A percentile compares a stretch with the other conserved stretches of the same genome.
Evolutionary conservation across 30 jellyfish, hydroid and myxozoan genomes (phyloP).

Genomic region (Morbakka virulenta): DNA sequence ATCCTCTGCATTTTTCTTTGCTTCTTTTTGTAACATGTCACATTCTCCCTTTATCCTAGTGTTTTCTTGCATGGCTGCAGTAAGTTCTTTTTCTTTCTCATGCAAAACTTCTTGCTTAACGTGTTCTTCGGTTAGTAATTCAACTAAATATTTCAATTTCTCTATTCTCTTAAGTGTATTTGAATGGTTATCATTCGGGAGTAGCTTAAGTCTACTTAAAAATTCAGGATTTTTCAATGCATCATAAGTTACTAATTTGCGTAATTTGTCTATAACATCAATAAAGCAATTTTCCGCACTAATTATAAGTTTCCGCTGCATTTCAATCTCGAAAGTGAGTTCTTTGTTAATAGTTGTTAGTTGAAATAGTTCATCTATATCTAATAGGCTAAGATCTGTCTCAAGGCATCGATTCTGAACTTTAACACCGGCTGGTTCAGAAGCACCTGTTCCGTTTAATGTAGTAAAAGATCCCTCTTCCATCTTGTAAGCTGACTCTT

Average conservation of each 20-base stretch:
- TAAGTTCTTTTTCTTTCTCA: neutral
- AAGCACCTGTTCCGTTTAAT: neutral
- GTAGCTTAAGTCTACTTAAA: neutral
- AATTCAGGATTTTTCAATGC: neutral
- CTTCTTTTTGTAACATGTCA: slow-evolving; percentile 1
- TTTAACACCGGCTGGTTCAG: slow-evolving; percentile 8
- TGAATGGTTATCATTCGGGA: neutral
- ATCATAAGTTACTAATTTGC: neutral
- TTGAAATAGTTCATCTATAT: slow-evolving; percentile 40
- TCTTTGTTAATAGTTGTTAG: neutral
- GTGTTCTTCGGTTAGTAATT: neutral
- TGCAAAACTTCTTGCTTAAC: neutral
- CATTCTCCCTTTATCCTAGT: slow-evolving; percentile 7
- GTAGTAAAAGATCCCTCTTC: neutral
- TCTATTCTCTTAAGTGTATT: neutral
- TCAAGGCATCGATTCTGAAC: slow-evolving; percentile 50
- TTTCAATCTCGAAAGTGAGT: neutral
- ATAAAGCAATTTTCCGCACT: neutral
- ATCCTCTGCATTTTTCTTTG: slow-evolving; percentile 19
- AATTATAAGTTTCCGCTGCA: neutral
- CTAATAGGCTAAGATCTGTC: slow-evolving; percentile 44
- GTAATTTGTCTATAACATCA: neutral
- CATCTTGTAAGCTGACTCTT: slow-evolving; percentile 4
- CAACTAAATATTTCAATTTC: neutral
- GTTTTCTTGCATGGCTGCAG: slow-evolving; percentile 17